Conservation (phyloP, 1,140 invertebrate species). For the Euura lappo region DNA sequence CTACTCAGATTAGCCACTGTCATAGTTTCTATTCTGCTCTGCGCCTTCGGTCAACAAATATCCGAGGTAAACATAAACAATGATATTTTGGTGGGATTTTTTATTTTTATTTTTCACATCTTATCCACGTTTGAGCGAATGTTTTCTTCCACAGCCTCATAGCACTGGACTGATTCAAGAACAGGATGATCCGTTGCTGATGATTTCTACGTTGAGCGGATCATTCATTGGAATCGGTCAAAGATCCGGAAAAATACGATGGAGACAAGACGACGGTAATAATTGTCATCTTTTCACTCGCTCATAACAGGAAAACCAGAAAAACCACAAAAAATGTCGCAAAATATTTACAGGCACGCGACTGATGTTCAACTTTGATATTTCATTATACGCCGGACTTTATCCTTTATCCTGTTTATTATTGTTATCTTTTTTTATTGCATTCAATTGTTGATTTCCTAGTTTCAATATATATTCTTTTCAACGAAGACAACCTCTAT, state of each 20-base stretch:
- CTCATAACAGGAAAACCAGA: too few relatives aligned
- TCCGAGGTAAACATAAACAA: not conserved
- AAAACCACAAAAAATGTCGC: too few relatives aligned
- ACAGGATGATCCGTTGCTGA: constrained; percentile 72
- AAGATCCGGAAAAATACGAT: constrained; percentile 81
- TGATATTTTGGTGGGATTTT: not conserved
- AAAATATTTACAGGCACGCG: too few relatives aligned
- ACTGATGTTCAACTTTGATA: constrained; percentile 11
- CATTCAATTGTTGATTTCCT: constrained; percentile 12
- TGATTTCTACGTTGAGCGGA: constrained; percentile 92
- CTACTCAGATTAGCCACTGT: not conserved
- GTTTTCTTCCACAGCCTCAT: constrained; percentile 30
- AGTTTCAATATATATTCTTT: too few relatives aligned
- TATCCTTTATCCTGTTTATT: too few relatives aligned
- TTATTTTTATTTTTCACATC: too few relatives aligned
- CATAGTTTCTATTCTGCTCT: not conserved
- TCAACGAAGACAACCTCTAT: too few relatives aligned
- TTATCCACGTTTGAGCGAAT: not conserved
- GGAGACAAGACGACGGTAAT: constrained; percentile 89
- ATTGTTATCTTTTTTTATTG: constrained; percentile 11
- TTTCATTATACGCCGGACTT: not conserved
- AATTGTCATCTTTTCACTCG: not conserved
- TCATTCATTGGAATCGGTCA: constrained; percentile 85
- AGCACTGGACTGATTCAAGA: constrained; percentile 72
- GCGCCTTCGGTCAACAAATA: not conserved